Conservation (phyloP, 2,797 vertebrate genomes). For the Margarornis squamiger region DNA sequence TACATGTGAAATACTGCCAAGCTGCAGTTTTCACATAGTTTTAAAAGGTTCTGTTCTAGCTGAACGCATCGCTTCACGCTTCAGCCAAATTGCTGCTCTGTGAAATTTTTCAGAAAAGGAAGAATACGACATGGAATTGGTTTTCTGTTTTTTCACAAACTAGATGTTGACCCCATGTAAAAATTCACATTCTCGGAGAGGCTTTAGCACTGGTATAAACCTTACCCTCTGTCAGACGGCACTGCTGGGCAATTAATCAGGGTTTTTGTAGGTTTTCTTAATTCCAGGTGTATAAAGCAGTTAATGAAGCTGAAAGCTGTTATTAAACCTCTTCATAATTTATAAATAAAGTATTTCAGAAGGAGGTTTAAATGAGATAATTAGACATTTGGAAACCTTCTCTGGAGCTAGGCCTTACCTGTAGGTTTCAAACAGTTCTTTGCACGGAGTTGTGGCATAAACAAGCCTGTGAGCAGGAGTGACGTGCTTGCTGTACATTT, state of each 20-base stretch:
- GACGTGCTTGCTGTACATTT: background rate
- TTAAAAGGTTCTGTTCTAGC: background rate
- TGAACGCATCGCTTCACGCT: background rate
- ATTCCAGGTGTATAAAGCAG: background rate
- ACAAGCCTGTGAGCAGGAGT: background rate
- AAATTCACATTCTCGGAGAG: background rate
- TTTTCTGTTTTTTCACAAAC: background rate
- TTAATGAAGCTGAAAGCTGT: slow-evolving; percentile 59
- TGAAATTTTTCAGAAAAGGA: background rate
- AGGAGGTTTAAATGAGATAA: slow-evolving; percentile 44
- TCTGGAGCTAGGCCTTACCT: background rate
- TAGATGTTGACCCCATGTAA: background rate
- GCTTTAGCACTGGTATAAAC: background rate
- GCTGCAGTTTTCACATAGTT: background rate
- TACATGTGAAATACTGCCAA: background rate
- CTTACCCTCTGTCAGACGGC: background rate
- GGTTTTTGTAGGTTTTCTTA: background rate
- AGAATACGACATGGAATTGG: accelerated
- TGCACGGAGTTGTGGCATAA: background rate
- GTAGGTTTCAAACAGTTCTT: background rate
- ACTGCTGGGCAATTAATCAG: background rate
- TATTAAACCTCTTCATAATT: slow-evolving; percentile 63
- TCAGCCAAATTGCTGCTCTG: background rate
- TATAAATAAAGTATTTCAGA: slow-evolving; percentile 33
- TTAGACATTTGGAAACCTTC: slow-evolving; percentile 1